Evolutionary conservation across 2,888 invertebrate genomes (phyloP).

Genomic region (Drosophila kanekoi): DNA sequence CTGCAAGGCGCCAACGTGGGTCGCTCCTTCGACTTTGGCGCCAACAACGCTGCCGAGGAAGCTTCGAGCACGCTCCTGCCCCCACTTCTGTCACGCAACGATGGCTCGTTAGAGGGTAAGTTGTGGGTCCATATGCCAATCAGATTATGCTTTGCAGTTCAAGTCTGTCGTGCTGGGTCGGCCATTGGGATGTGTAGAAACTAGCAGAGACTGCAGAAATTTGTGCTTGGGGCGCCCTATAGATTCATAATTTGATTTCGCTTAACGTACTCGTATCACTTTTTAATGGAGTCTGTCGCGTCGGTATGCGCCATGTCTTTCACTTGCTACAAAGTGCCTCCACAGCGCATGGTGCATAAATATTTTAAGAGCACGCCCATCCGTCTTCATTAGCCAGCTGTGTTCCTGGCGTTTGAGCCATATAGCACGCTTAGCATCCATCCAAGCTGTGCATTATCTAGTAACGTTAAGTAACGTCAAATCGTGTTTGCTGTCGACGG

Average conservation of each 20-base stretch:
- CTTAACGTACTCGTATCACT: constrained; percentile 16
- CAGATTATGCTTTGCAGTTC: neutral
- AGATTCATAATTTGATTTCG: constrained; percentile 48
- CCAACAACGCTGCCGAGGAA: constrained; percentile 47
- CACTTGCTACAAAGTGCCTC: constrained; percentile 50
- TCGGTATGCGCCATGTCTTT: constrained; percentile 25
- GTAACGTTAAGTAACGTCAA: constrained; percentile 48
- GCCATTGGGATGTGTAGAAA: neutral
- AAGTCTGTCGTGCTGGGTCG: neutral
- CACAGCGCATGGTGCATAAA: constrained; percentile 49
- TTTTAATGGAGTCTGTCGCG: constrained; percentile 39
- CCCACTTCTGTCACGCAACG: constrained; percentile 80
- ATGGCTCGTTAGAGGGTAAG: constrained; percentile 83
- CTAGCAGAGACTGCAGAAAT: constrained; percentile 15
- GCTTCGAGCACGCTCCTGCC: constrained; percentile 79
- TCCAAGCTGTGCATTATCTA: constrained; percentile 45
- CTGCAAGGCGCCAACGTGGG: constrained; percentile 83
- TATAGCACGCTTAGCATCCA: constrained; percentile 9
- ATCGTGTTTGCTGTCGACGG: constrained; percentile 45
- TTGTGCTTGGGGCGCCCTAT: constrained; percentile 14
- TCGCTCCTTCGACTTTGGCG: constrained; percentile 72
- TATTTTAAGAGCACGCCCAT: constrained; percentile 66
- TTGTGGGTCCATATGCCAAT: constrained; percentile 6
- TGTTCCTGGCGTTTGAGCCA: constrained; percentile 23
- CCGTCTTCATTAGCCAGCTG: constrained; percentile 69